Conservation (phyloP, 2,113 vertebrate species). For the Bubo scandiacus region DNA sequence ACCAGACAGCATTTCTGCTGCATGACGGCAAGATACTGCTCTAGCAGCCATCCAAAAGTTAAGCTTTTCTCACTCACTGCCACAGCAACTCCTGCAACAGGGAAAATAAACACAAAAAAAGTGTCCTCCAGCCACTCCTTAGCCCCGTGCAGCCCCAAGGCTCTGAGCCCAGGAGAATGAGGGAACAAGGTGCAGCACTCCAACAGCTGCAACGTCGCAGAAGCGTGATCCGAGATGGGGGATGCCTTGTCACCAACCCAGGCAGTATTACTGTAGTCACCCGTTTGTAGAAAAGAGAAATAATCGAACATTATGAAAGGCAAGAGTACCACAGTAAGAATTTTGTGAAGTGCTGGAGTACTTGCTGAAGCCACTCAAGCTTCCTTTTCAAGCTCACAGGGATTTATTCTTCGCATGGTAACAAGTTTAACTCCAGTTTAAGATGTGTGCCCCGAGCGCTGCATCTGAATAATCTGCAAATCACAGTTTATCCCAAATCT, state of each 20-base stretch:
- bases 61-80: neutral
- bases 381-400: neutral
- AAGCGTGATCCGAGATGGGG: neutral
- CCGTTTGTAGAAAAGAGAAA: neutral
- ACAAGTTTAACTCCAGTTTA: neutral
- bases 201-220: neutral
- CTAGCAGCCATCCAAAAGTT: neutral
- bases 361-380: neutral
- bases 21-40: neutral
- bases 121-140: no score
- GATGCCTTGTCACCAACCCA: neutral
- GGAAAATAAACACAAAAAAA: no score
- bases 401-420: neutral
- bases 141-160: neutral
- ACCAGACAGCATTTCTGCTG: neutral
- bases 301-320: neutral
- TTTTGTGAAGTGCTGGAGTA: neutral
- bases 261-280: rapidly evolving
- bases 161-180: neutral
- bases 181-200: no score
- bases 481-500: neutral
- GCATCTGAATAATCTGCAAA: neutral
- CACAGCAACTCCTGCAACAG: neutral
- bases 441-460: neutral
- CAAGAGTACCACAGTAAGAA: neutral